phyloP scores from a whole-genome alignment of 2,888 invertebrate genomes.

The Andrena trimmerana region DNA sequence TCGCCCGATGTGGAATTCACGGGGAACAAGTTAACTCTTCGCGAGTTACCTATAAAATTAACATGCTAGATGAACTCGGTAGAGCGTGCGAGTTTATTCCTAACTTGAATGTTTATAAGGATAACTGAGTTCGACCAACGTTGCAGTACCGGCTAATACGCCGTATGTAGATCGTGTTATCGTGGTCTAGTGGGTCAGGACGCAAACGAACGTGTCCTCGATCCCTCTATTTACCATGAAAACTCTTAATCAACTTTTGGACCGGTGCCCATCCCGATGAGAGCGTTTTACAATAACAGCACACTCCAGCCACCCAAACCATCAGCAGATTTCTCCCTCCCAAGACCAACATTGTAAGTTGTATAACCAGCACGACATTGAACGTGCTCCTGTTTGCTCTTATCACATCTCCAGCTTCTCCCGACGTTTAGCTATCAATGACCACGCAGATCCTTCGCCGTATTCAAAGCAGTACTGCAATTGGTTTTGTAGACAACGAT shows the following conservation, averaged over 20 bases:
- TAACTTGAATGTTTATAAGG: slow-evolving; percentile 18
- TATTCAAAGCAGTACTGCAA: no score
- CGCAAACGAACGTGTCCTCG: slow-evolving; percentile 62
- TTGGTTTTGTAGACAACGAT: no score
- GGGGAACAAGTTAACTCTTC: background rate
- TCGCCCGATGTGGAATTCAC: background rate
- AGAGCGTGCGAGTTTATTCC: background rate
- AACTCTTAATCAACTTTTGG: slow-evolving; percentile 62
- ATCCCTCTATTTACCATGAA: slow-evolving; percentile 61
- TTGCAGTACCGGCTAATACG: slow-evolving; percentile 17
- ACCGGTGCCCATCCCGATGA: slow-evolving; percentile 59
- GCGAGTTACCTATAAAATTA: background rate
- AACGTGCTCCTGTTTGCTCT: slow-evolving; percentile 2
- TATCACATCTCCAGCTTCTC: background rate
- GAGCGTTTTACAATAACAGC: slow-evolving; percentile 52
- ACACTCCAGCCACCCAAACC: slow-evolving; percentile 38
- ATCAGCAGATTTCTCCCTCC: slow-evolving; percentile 29
- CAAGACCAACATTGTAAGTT: slow-evolving; percentile 23
- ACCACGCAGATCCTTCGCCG: background rate
- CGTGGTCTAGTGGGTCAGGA: slow-evolving; percentile 52
- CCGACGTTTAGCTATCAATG: background rate
- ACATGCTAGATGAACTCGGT: background rate
- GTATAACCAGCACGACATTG: background rate
- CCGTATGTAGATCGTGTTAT: slow-evolving; percentile 50
- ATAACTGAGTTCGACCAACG: slow-evolving; percentile 24